A percentile compares a stretch with the other conserved stretches of the same genome.
These are phyloP conservation scores for Pygoscelis adeliae DNA, from an alignment of 2,113 vertebrate species.

Conservation along the genomic window DNA sequence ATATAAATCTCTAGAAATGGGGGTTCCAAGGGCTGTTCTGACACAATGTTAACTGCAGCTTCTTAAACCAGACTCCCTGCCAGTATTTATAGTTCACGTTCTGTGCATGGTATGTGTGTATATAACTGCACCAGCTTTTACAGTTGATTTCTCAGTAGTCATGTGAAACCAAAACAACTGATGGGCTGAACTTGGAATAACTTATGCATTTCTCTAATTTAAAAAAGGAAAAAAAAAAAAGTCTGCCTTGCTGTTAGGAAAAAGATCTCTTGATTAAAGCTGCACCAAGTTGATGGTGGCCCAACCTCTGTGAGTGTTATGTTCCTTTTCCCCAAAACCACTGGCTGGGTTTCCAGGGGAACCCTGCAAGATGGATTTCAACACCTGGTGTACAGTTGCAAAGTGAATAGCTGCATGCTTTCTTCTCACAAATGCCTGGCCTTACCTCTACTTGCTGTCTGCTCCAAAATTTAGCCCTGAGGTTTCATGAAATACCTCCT, in stretches of 20 bases:
- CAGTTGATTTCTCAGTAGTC: slow-evolving; percentile 65
- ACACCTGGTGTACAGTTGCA: neutral
- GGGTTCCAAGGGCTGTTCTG: slow-evolving; percentile 48
- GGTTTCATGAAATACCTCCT: neutral
- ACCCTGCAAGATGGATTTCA: neutral
- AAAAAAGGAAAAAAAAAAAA: neutral
- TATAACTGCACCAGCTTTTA: slow-evolving; percentile 38
- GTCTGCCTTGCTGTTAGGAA: neutral
- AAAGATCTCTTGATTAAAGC: neutral
- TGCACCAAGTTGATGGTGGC: neutral
- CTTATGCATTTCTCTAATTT: neutral
- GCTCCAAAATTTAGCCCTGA: neutral
- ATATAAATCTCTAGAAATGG: slow-evolving; percentile 48
- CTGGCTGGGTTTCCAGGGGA: neutral
- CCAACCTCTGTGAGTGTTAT: accelerated
- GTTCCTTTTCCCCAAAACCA: neutral
- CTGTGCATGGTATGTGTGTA: slow-evolving; percentile 29
- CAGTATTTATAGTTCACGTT: slow-evolving; percentile 57
- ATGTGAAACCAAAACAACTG: slow-evolving; percentile 65
- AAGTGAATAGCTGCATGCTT: neutral
- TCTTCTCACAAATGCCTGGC: neutral
- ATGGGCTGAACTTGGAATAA: slow-evolving; percentile 20
- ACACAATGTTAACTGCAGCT: slow-evolving; percentile 53
- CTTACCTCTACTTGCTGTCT: neutral
- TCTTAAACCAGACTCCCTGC: slow-evolving; percentile 49